These are phyloP conservation scores for Percina caprodes DNA, from an alignment of 2,113 vertebrate genomes.

Conservation along the genomic window DNA sequence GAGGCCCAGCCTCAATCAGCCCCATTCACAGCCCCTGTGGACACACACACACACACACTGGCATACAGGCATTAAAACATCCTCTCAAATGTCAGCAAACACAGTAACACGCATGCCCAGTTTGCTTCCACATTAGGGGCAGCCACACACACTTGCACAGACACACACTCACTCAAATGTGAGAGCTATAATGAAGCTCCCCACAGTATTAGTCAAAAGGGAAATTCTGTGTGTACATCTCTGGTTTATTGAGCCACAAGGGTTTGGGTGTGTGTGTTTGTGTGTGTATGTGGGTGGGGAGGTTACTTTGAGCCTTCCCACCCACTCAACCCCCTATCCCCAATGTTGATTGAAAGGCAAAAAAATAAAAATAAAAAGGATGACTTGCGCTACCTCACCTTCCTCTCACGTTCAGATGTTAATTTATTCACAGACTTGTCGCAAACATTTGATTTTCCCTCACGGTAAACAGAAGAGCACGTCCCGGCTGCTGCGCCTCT, in stretches of 20 bases:
- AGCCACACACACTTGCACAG: conserved; percentile 2
- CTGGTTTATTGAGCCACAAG: conserved; percentile 56
- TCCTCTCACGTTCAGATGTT: conserved; percentile 47
- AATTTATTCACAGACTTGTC: conserved; percentile 44
- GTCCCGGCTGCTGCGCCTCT: conserved; percentile 35
- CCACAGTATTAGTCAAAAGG: conserved; percentile 14
- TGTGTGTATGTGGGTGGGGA: conserved; percentile 40
- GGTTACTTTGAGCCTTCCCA: conserved; percentile 66
- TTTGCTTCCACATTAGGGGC: conserved; percentile 8
- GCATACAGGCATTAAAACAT: conserved; percentile 54
- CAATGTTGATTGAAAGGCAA: conserved; percentile 48
- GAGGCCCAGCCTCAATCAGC: conserved; percentile 75
- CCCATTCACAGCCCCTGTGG: conserved; percentile 71
- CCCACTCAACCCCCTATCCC: conserved; percentile 56
- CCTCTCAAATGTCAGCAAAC: conserved; percentile 69
- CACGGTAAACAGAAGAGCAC: conserved; percentile 23
- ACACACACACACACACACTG: conserved; percentile 51
- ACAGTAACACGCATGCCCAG: conserved; percentile 7
- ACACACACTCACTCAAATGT: neutral
- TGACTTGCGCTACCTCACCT: conserved; percentile 25
- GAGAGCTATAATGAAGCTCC: conserved; percentile 16
- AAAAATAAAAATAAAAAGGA: conserved; percentile 2
- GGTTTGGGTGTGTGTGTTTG: conserved; percentile 23
- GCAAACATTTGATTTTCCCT: conserved; percentile 35
- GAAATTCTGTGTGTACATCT: conserved; percentile 35